Percentiles rank a stretch among this genome's conserved stretches.
Conservation (phyloP, 2,888 invertebrate species). For the Creontiades dilutus region DNA sequence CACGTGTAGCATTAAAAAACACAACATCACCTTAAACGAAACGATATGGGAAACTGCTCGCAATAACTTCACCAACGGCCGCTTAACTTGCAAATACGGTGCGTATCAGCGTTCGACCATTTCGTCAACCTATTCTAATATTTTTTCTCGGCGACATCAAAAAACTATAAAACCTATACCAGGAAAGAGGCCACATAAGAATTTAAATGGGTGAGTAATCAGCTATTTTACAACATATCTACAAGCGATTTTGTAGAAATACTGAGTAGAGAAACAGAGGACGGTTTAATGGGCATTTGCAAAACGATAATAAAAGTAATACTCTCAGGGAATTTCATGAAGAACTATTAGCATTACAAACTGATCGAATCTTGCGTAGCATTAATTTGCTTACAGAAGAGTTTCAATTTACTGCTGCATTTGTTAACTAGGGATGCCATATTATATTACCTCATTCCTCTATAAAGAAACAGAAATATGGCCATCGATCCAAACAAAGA, state of each 20-base stretch:
- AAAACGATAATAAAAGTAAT: no score
- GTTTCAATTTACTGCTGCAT: no score
- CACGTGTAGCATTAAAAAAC: constrained; percentile 6
- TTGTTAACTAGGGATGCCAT: no score
- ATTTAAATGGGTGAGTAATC: neutral
- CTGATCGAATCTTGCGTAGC: no score
- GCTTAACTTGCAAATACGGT: neutral
- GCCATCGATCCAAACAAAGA: no score
- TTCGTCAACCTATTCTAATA: neutral
- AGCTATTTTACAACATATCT: neutral
- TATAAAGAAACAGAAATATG: no score
- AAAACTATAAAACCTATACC: neutral
- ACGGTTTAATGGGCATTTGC: no score
- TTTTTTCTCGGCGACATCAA: neutral
- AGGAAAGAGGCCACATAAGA: neutral
- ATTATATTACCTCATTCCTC: no score
- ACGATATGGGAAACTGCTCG: neutral
- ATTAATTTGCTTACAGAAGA: no score
- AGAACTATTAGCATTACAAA: no score
- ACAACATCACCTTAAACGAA: neutral
- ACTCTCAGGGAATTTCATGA: no score
- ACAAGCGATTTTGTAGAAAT: neutral
- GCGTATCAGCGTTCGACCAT: neutral
- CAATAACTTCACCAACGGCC: neutral
- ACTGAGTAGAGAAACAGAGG: neutral